phyloP scores from a whole-genome alignment of 2,888 invertebrate species.

The Protodeltote pygarga region DNA sequence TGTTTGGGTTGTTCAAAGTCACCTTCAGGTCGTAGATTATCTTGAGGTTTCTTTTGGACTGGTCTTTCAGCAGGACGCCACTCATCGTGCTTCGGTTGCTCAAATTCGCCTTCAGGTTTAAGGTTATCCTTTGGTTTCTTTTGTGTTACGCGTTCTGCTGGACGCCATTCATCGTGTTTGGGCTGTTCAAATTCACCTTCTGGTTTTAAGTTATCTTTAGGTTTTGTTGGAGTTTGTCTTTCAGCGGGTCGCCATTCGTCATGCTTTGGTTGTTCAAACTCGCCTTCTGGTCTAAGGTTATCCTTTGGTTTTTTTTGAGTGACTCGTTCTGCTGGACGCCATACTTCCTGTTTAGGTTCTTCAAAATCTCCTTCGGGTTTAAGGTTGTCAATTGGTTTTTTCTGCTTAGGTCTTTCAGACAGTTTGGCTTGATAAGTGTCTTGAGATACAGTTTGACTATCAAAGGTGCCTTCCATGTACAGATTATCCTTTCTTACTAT shows the following conservation, averaged over 20 bases:
- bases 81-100: slow-evolving; percentile 14
- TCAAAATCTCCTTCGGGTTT: slow-evolving; percentile 84
- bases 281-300: slow-evolving; percentile 87
- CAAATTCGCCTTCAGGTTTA: slow-evolving; percentile 28
- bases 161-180: slow-evolving; percentile 34
- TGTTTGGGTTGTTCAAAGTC: slow-evolving; percentile 21
- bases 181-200: slow-evolving; percentile 40
- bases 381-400: slow-evolving; percentile 87
- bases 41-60: slow-evolving; percentile 20
- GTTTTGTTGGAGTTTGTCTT: slow-evolving; percentile 10
- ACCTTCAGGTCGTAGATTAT: slow-evolving; percentile 23
- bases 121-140: slow-evolving; percentile 32
- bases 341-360: slow-evolving; percentile 49
- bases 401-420: slow-evolving; percentile 80
- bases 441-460: slow-evolving; percentile 76
- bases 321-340: slow-evolving; percentile 77
- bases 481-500: slow-evolving; percentile 82
- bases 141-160: slow-evolving; percentile 19
- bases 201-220: slow-evolving; percentile 31
- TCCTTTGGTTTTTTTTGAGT: slow-evolving; percentile 79
- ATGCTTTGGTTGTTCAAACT: slow-evolving; percentile 67
- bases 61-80: slow-evolving; percentile 25
- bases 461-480: slow-evolving; percentile 82
- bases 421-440: slow-evolving; percentile 71
- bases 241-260: slow-evolving; percentile 48